phyloP scores from a whole-genome alignment of 2,113 vertebrate species.

The Steatornis caripensis region DNA sequence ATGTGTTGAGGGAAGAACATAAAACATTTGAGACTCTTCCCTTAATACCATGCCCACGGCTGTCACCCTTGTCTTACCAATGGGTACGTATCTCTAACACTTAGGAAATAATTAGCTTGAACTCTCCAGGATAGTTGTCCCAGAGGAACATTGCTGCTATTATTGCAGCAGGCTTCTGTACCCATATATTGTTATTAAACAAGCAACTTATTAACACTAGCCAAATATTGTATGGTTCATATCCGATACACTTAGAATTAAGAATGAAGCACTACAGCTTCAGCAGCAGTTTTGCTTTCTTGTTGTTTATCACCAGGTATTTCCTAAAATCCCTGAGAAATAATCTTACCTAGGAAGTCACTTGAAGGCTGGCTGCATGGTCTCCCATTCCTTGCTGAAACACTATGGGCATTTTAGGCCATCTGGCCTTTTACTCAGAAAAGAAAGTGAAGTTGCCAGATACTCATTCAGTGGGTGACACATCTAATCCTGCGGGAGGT shows the following conservation, averaged over 20 bases:
- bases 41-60: background rate
- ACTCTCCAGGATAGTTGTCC: background rate
- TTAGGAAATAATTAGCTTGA: background rate
- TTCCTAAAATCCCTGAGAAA: background rate
- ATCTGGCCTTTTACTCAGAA: background rate
- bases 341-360: background rate
- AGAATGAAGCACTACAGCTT: background rate
- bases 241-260: background rate
- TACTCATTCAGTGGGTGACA: background rate
- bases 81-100: background rate
- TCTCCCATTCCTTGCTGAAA: background rate
- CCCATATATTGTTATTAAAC: background rate
- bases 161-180: background rate
- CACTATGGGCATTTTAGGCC: background rate
- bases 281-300: background rate
- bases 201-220: background rate
- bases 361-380: background rate
- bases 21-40: background rate
- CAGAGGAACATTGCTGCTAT: background rate
- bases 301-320: background rate
- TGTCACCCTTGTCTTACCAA: background rate
- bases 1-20: background rate
- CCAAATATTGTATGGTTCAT: background rate
- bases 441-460: background rate
- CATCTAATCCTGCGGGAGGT: background rate